A percentile compares a stretch with the other conserved stretches of the same genome.
phyloP scores from a whole-genome alignment of 2,113 vertebrate genomes.

The Lophius piscatorius region DNA sequence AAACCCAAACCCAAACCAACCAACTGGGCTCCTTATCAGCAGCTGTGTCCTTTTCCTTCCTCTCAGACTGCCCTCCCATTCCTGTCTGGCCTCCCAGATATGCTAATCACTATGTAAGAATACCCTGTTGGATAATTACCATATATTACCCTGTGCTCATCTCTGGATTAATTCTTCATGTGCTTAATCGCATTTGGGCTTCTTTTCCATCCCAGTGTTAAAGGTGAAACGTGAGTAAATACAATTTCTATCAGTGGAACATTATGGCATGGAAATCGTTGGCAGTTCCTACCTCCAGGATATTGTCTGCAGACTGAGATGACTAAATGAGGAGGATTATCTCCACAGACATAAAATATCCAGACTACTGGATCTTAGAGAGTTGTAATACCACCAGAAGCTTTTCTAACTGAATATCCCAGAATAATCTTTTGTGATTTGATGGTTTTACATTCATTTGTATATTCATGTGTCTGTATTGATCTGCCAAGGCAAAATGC shows the following conservation, averaged over 20 bases:
- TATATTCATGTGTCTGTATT: conserved; percentile 28
- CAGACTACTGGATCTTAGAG: conserved; percentile 52
- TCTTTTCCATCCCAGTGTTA: conserved; percentile 87
- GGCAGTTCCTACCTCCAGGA: conserved; percentile 74
- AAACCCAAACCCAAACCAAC: conserved; percentile 35
- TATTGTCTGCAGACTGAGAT: conserved; percentile 63
- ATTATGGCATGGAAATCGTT: conserved; percentile 86
- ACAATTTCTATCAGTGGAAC: conserved; percentile 93
- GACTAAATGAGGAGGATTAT: conserved; percentile 70
- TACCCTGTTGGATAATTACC: conserved; percentile 97
- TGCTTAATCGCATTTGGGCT: conserved; percentile 97
- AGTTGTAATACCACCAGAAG: conserved; percentile 58
- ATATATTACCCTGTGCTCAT: conserved; percentile 94
- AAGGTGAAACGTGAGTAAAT: conserved; percentile 87
- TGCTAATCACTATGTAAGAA: conserved; percentile 95
- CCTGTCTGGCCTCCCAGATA: conserved; percentile 94
- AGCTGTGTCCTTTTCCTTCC: conserved; percentile 73
- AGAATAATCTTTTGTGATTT: conserved; percentile 51
- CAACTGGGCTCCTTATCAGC: conserved; percentile 76
- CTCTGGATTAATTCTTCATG: conserved; percentile 97
- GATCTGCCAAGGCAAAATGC: conserved; percentile 22
- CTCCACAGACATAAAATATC: conserved; percentile 54
- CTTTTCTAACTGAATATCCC: conserved; percentile 40
- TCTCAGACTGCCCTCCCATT: conserved; percentile 77
- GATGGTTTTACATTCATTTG: conserved; percentile 44